Evolutionary conservation across 2,113 vertebrate genomes (phyloP).

Genomic region (Rhabdornis inornatus): DNA sequence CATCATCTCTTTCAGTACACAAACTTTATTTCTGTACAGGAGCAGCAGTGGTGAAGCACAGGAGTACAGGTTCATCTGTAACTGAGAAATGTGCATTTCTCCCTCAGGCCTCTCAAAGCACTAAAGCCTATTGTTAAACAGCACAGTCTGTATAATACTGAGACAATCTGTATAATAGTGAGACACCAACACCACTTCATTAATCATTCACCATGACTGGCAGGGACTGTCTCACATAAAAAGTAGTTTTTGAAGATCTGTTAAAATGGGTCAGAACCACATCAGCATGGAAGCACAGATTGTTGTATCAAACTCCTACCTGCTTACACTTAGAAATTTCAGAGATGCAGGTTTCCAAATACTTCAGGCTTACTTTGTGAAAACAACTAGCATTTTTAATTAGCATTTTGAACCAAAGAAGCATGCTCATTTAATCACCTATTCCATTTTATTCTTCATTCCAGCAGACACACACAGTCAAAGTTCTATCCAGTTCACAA

Average conservation of each 20-base stretch:
- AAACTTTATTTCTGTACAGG: background rate
- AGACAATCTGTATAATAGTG: fast-evolving
- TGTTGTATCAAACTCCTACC: background rate
- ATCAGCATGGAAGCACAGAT: background rate
- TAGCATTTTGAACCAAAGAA: background rate
- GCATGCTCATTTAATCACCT: background rate
- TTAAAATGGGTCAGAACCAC: background rate
- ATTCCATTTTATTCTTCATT: background rate
- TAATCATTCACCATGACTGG: background rate
- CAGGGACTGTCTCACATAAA: background rate
- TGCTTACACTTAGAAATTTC: background rate
- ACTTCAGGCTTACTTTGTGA: background rate
- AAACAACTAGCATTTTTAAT: background rate
- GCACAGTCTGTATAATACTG: fast-evolving
- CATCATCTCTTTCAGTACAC: background rate
- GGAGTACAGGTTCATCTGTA: background rate
- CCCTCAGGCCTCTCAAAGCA: background rate
- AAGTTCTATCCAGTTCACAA: background rate
- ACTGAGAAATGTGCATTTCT: background rate
- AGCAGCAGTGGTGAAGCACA: background rate
- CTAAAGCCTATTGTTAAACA: background rate
- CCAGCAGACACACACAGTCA: background rate
- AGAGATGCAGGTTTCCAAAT: background rate
- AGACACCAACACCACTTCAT: background rate
- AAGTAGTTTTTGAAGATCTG: background rate